Percentiles rank a stretch among this genome's conserved stretches.
Evolutionary conservation across 2,888 invertebrate genomes (phyloP).

Genomic region (Sinopyrophorus schimmeli): DNA sequence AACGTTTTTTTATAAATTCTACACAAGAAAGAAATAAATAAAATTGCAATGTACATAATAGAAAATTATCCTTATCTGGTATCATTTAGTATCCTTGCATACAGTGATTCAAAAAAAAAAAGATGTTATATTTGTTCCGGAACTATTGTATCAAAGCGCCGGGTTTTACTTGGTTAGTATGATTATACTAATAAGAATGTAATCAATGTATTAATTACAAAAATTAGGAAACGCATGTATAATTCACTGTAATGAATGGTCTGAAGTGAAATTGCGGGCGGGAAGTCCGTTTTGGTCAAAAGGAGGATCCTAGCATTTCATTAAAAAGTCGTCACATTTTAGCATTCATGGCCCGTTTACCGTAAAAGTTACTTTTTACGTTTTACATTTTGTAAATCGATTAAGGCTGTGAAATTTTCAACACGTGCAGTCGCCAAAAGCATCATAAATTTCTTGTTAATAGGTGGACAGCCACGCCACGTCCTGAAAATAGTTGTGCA

Average conservation of each 20-base stretch:
- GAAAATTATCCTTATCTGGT: constrained; percentile 11
- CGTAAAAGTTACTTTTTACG: background rate
- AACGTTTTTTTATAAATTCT: background rate
- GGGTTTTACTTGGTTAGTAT: constrained; percentile 10
- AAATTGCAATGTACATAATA: background rate
- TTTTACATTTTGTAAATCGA: background rate
- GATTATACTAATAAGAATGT: too few species aligned
- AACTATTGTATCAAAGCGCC: constrained; percentile 5
- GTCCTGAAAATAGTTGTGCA: background rate
- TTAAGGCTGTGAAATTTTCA: background rate
- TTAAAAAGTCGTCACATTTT: background rate
- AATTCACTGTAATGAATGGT: background rate
- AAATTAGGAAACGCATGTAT: too few species aligned
- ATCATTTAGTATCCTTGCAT: constrained; percentile 6
- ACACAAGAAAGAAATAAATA: background rate
- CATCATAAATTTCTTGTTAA: background rate
- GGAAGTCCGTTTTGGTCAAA: constrained; percentile 12
- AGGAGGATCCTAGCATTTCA: background rate
- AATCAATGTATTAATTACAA: too few species aligned
- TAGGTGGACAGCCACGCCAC: background rate
- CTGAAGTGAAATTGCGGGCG: background rate
- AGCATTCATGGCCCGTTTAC: background rate
- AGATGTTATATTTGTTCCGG: constrained; percentile 8
- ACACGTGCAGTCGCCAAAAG: background rate
- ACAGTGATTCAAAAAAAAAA: constrained; percentile 1